phyloP scores from a whole-genome alignment of 2,797 vertebrate species.

The Coregonus suidteri region DNA sequence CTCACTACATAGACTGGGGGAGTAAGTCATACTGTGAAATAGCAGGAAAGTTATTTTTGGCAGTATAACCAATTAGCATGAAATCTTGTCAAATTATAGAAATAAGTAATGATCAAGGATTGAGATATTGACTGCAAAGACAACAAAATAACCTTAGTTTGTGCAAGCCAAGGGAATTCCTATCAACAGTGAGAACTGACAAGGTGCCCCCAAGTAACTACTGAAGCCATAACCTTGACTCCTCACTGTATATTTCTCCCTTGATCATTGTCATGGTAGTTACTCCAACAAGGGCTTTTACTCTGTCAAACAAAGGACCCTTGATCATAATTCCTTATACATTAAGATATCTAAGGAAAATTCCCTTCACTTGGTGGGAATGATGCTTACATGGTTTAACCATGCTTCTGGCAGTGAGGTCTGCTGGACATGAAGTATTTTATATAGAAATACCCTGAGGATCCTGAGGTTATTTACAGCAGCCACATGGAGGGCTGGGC shows the following conservation, averaged over 20 bases:
- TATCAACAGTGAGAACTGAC: not conserved
- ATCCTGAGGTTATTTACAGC: conserved; percentile 63
- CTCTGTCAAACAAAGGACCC: conserved; percentile 14
- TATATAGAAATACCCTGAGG: conserved; percentile 64
- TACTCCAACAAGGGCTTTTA: conserved; percentile 20
- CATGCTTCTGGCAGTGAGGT: conserved; percentile 55
- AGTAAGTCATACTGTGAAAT: not conserved
- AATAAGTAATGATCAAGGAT: not conserved
- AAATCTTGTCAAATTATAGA: not conserved
- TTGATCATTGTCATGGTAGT: conserved; percentile 13
- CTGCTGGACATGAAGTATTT: conserved; percentile 62
- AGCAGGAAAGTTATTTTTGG: not conserved
- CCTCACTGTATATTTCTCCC: not conserved
- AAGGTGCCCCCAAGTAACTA: not conserved
- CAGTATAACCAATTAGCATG: not conserved
- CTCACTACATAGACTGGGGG: not conserved
- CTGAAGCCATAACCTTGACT: no score
- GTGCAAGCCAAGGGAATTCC: conserved; percentile 11
- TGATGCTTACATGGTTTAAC: conserved; percentile 43
- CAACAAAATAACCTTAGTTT: not conserved
- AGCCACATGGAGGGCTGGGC: conserved; percentile 44
- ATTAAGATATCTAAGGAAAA: conserved; percentile 51
- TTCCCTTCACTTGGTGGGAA: conserved; percentile 47
- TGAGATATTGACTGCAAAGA: not conserved
- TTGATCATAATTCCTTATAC: conserved; percentile 21